These are phyloP conservation scores for Gallinago jamesoni DNA, from an alignment of 2,113 vertebrate genomes.

Conservation along the genomic window DNA sequence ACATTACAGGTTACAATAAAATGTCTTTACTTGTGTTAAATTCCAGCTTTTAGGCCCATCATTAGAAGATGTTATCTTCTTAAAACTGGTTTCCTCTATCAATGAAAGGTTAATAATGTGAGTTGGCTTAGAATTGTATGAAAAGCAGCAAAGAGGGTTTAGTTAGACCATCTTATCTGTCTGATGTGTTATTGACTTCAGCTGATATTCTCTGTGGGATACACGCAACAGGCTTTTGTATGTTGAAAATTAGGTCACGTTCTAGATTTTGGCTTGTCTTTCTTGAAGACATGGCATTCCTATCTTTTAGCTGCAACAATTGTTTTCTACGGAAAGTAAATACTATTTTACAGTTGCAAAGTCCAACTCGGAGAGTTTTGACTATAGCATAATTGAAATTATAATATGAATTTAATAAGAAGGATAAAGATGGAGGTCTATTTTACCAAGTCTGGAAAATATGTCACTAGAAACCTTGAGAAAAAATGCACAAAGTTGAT, in stretches of 20 bases:
- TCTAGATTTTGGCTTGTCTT: not conserved
- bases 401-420: not conserved
- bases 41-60: not conserved
- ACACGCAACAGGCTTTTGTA: not conserved
- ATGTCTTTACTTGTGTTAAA: not conserved
- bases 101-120: conserved; percentile 18
- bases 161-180: conserved; percentile 7
- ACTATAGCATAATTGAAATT: not conserved
- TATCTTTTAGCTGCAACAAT: not conserved
- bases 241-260: not conserved
- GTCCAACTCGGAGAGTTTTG: not conserved
- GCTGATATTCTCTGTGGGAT: not conserved
- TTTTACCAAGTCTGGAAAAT: not conserved
- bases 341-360: not conserved
- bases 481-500: not conserved
- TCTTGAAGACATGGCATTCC: not conserved
- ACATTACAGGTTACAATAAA: not conserved
- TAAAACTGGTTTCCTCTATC: not conserved
- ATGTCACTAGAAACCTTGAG: not conserved
- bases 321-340: not conserved
- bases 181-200: not conserved
- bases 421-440: not conserved
- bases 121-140: not conserved
- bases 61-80: conserved; percentile 5
- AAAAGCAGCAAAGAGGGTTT: not conserved